Conservation (phyloP, 2,113 vertebrate species). For the Dasyornis broadbenti region DNA sequence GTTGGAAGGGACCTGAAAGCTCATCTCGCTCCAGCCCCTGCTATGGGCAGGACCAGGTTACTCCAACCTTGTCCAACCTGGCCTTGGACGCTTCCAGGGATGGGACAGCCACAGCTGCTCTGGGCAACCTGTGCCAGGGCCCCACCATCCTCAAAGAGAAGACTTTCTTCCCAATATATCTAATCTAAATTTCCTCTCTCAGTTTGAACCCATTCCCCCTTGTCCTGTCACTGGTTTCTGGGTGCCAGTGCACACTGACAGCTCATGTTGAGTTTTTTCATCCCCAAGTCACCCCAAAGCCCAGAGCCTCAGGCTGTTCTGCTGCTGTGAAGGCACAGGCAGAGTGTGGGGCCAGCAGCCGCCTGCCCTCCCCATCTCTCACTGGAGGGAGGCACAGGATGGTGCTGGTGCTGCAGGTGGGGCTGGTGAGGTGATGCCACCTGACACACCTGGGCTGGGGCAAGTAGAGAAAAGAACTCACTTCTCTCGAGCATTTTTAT, state of each 20-base stretch:
- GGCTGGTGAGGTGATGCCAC: background rate
- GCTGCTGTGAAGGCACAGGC: accelerated
- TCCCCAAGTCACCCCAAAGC: background rate
- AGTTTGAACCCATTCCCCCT: background rate
- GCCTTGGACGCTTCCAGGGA: background rate
- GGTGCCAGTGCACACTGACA: background rate
- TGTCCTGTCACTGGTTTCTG: background rate
- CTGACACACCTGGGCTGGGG: background rate
- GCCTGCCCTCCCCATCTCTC: accelerated
- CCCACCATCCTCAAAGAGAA: background rate
- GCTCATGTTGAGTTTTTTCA: background rate
- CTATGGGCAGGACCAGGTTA: background rate
- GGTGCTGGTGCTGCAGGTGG: accelerated
- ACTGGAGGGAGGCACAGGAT: background rate
- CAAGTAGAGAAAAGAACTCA: background rate
- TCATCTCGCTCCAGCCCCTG: background rate
- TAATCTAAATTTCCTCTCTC: background rate
- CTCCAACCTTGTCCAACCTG: background rate
- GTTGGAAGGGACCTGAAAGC: background rate
- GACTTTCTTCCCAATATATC: background rate
- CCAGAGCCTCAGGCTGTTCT: background rate
- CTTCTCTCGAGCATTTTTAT: background rate
- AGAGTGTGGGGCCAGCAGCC: accelerated
- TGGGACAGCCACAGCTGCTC: background rate
- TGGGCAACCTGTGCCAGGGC: background rate